Conservation (phyloP, 2,888 invertebrate species). For the Oscheius sp. region DNA sequence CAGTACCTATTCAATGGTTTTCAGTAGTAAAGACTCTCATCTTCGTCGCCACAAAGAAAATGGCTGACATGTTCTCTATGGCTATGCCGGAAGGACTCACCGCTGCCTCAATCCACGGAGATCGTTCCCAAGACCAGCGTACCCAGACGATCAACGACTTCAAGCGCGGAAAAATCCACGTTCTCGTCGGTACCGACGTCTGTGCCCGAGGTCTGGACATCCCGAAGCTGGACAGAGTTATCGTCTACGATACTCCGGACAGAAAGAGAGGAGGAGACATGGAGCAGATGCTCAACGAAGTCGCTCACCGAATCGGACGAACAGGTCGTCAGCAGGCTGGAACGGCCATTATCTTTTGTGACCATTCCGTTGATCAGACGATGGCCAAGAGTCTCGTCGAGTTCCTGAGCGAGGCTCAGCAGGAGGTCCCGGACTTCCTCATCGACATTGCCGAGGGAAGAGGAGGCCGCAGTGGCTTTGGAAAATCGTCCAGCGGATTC, state of each 20-base stretch:
- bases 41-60: conserved; percentile 60
- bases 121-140: conserved; percentile 80
- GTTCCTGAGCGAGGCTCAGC: conserved; percentile 4
- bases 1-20: neutral
- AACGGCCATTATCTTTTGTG: conserved; percentile 52
- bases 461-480: neutral
- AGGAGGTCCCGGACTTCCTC: conserved; percentile 25
- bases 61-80: conserved; percentile 50
- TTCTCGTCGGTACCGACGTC: conserved; percentile 93
- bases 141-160: conserved; percentile 85
- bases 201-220: conserved; percentile 93
- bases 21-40: conserved; percentile 54
- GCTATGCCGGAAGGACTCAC: conserved; percentile 18
- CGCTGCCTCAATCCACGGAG: conserved; percentile 58
- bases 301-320: conserved; percentile 77
- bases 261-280: conserved; percentile 72
- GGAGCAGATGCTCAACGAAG: conserved; percentile 36
- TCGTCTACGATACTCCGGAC: conserved; percentile 77
- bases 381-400: conserved; percentile 44
- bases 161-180: conserved; percentile 77
- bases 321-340: conserved; percentile 75
- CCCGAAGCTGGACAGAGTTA: conserved; percentile 79
- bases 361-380: conserved; percentile 30
- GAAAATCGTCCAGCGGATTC: neutral
- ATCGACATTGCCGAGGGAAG: conserved; percentile 1